These are phyloP conservation scores for Globodera rostochiensis DNA, from an alignment of 1,140 invertebrate species.

Conservation along the genomic window DNA sequence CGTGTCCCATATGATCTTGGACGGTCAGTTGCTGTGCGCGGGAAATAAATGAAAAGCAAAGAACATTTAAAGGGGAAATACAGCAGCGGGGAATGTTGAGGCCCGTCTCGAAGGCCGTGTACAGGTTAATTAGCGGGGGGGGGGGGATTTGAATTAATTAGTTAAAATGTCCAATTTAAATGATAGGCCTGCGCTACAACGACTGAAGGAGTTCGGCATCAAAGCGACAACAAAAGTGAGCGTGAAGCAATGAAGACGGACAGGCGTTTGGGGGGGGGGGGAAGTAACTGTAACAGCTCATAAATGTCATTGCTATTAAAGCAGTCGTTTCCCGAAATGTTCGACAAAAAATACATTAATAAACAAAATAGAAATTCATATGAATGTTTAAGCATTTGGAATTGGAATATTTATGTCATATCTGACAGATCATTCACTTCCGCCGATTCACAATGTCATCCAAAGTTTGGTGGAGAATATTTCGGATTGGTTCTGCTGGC, in stretches of 20 bases:
- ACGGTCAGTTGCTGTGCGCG: conserved; percentile 72
- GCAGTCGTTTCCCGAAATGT: background rate
- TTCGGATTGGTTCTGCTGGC: background rate
- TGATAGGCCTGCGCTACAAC: conserved; percentile 66
- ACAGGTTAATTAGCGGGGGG: conserved; percentile 44
- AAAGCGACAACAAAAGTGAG: conserved; percentile 56
- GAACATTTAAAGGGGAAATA: conserved; percentile 68
- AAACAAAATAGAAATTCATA: conserved; percentile 9
- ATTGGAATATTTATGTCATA: background rate
- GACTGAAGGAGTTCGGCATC: conserved; percentile 68
- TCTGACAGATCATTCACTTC: conserved; percentile 4
- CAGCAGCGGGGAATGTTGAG: conserved; percentile 68
- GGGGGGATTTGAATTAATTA: no score
- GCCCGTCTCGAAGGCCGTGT: conserved; percentile 67
- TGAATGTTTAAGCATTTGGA: conserved; percentile 2
- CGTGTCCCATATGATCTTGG: conserved; percentile 92
- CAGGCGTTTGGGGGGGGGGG: no score
- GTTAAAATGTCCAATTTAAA: no score
- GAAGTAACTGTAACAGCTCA: background rate
- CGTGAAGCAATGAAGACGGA: conserved; percentile 4
- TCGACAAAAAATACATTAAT: background rate
- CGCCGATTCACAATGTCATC: conserved; percentile 19
- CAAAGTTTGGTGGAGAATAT: conserved; percentile 10
- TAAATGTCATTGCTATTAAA: no score
- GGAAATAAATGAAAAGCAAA: conserved; percentile 18